Conservation (phyloP, 1,140 invertebrate genomes). For the Philopotamus ludificatus region DNA sequence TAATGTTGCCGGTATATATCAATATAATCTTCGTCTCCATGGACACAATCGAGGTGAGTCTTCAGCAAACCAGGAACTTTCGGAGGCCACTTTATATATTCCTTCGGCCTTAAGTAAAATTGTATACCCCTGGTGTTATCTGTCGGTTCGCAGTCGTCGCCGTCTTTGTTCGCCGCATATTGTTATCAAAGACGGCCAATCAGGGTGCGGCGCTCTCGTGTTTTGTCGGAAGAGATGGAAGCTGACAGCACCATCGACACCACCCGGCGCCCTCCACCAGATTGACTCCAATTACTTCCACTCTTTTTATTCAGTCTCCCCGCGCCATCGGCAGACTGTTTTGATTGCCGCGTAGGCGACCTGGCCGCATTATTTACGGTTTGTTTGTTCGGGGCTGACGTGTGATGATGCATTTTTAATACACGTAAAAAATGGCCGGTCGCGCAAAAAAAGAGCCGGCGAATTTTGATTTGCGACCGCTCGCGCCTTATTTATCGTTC, state of each 20-base stretch:
- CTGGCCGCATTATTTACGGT: background rate
- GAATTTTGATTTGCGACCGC: background rate
- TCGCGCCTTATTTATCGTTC: background rate
- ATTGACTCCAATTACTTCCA: slow-evolving; percentile 25
- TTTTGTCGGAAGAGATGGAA: slow-evolving; percentile 19
- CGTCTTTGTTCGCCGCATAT: slow-evolving; percentile 19
- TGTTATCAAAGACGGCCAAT: slow-evolving; percentile 26
- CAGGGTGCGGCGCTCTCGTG: slow-evolving; percentile 9
- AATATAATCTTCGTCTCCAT: background rate
- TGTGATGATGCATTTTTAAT: slow-evolving; percentile 9
- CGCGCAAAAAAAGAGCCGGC: background rate
- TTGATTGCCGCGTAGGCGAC: slow-evolving; percentile 8
- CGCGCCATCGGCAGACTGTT: background rate
- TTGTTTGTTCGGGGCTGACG: slow-evolving; percentile 3
- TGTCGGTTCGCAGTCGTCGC: slow-evolving; percentile 1
- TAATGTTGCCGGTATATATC: too few relatives aligned
- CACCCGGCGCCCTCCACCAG: slow-evolving; percentile 2
- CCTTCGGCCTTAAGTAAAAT: background rate
- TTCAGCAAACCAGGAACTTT: background rate
- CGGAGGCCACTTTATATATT: background rate
- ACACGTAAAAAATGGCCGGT: background rate
- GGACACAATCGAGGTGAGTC: background rate
- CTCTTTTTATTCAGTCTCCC: too few relatives aligned
- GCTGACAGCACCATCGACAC: slow-evolving; percentile 19
- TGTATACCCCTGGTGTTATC: slow-evolving; percentile 1